These are phyloP conservation scores for Chrysogorgia sp. DNA, from an alignment of 92 coral and sea anemone species.

Conservation along the genomic window DNA sequence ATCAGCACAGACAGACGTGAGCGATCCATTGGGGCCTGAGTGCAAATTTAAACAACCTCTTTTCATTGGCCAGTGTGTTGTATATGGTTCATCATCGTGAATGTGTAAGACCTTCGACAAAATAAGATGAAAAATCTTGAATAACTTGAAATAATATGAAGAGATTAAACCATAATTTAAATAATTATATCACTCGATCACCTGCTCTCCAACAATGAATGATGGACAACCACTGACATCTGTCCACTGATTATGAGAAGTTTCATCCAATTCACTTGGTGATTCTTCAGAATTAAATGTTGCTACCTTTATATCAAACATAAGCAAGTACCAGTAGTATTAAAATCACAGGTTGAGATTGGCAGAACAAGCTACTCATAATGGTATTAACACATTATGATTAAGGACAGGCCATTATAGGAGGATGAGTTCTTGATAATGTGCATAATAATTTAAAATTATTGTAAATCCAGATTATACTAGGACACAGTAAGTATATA, in stretches of 20 bases:
- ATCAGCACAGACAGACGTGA: slow-evolving; percentile 88
- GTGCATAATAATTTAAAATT: no score
- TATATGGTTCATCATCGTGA: slow-evolving; percentile 83
- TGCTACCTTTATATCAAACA: slow-evolving; percentile 60
- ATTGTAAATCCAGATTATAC: no score
- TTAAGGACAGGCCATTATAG: no score
- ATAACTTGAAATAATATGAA: not conserved
- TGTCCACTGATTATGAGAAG: slow-evolving; percentile 92
- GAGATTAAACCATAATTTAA: no score
- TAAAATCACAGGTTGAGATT: no score
- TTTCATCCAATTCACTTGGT: slow-evolving; percentile 72
- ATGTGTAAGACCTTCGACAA: slow-evolving; percentile 76
- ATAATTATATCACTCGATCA: no score
- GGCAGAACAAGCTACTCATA: no score
- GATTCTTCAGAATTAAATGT: slow-evolving; percentile 72
- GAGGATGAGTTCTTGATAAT: no score
- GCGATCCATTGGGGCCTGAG: slow-evolving; percentile 82
- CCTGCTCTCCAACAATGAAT: slow-evolving; percentile 85
- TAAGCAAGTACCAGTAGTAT: no score
- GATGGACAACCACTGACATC: slow-evolving; percentile 78
- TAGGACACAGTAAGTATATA: no score
- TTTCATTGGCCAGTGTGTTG: slow-evolving; percentile 94
- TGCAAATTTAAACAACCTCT: slow-evolving; percentile 85
- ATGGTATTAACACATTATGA: no score
- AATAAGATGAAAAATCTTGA: not conserved